Base-by-base conservation (phyloP, 2,113 vertebrate species). In the Loxodonta africana region DNA sequence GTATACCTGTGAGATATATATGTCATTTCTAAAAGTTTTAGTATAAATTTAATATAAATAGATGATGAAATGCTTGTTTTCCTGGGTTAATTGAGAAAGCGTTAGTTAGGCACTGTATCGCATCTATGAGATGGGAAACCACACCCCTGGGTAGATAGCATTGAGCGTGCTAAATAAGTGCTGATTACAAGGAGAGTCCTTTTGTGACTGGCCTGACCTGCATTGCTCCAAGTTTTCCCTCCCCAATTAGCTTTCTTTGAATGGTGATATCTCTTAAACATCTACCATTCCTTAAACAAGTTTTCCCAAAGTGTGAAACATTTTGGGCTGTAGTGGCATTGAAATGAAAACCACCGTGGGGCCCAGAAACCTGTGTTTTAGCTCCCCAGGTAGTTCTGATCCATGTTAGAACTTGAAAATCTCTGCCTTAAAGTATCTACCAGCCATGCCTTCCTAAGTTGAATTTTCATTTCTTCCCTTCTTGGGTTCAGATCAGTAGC, bases 41-140 rank as follows among this genome's bases (percentile, higher is more conserved):
- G 6, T 81, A 73, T 65, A 84, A 57, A 44, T 88, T 88, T 73
- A 89, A 37, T 81, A 84, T 84, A 53, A 94, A 46, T n/a, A 83
- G 25, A 57, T 84, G 4, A 71, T 53, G 25, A 11, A 41, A 73
- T 94, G 17, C 62, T 84, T 81, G 69, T 91, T 94, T 88, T 41
- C 48, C 65, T 41, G 21, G 78, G 4, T 26, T 90, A 89, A 62
- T 41, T 81, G 78, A 78, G 41, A 82, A n/a, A 90, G 23, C 8
- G 14, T 33, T 65, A 25, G 10, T 80, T n/a, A 44, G 12, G 63
- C 7, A 41, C 12, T 83, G 0, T 30, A 8, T 37, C 76, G 53
- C 2, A n/a, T 12, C 30, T 46, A 12, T 84, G 33, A 67, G 48
- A 51, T 3, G 20, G 37, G 74, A 83, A 88, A 71, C 33, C 8